Percentiles rank a stretch among this genome's conserved stretches.
Conservation (phyloP, 2,797 vertebrate species). For the Helostoma temminkii region DNA sequence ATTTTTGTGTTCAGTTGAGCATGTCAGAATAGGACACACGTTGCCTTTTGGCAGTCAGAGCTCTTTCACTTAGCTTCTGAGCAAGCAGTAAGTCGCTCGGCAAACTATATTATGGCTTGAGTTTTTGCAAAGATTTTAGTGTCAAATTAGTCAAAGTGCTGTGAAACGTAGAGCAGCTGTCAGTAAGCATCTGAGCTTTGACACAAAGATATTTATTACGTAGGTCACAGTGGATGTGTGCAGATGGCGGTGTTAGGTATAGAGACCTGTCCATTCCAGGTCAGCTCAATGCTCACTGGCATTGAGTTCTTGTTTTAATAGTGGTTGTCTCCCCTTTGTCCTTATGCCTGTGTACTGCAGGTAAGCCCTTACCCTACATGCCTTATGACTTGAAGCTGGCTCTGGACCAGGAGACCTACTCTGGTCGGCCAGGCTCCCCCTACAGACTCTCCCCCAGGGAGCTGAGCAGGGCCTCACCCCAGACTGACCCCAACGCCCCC, state of each 20-base stretch:
- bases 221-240: slow-evolving; percentile 27
- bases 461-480: slow-evolving; percentile 88
- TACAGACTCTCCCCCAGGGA: slow-evolving; percentile 91
- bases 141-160: slow-evolving; percentile 54
- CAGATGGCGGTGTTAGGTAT: slow-evolving; percentile 29
- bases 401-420: slow-evolving; percentile 90
- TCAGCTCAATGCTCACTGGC: slow-evolving; percentile 49
- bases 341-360: slow-evolving; percentile 80
- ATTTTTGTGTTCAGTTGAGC: slow-evolving; percentile 30
- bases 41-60: slow-evolving; percentile 39
- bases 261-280: slow-evolving; percentile 21
- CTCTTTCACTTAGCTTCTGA: slow-evolving; percentile 49
- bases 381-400: slow-evolving; percentile 90
- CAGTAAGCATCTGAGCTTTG: slow-evolving; percentile 50
- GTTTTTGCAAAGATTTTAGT: slow-evolving; percentile 70
- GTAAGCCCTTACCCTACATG: slow-evolving; percentile 90
- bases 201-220: slow-evolving; percentile 48
- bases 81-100: slow-evolving; percentile 38
- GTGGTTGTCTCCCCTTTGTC: slow-evolving; percentile 70
- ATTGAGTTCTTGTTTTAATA: slow-evolving; percentile 64
- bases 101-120: slow-evolving; percentile 40
- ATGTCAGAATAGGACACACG: slow-evolving; percentile 23
- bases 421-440: slow-evolving; percentile 89
- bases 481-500: slow-evolving; percentile 86
- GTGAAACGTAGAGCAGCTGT: slow-evolving; percentile 53